phyloP scores from a whole-genome alignment of 2,888 invertebrate species.

The Platycheirus rosarum region DNA sequence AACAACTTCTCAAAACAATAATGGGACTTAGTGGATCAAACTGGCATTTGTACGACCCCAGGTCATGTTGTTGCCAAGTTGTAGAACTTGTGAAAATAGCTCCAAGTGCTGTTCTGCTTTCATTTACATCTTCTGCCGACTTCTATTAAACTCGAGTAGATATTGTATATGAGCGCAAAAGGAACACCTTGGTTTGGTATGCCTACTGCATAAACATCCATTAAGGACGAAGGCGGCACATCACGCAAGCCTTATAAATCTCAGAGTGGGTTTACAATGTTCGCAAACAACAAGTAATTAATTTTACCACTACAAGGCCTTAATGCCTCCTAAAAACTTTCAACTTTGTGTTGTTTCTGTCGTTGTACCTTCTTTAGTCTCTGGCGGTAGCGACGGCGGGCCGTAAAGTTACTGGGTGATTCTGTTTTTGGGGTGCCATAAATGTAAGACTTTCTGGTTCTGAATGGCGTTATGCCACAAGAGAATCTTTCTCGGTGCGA shows the following conservation, averaged over 20 bases:
- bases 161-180: slow-evolving; percentile 51
- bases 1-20: slow-evolving; percentile 46
- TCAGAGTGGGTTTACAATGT: slow-evolving; percentile 81
- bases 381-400: slow-evolving; percentile 18
- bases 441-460: slow-evolving; percentile 55
- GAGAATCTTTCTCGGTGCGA: slow-evolving; percentile 44
- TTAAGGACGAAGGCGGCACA: slow-evolving; percentile 78
- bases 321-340: slow-evolving; percentile 82
- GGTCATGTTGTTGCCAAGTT: slow-evolving; percentile 73
- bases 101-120: slow-evolving; percentile 67
- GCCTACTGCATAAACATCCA: slow-evolving; percentile 74
- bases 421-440: slow-evolving; percentile 62
- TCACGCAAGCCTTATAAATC: slow-evolving; percentile 82
- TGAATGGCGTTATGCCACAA: slow-evolving; percentile 63
- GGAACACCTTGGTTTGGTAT: slow-evolving; percentile 68
- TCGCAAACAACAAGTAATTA: slow-evolving; percentile 82
- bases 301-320: slow-evolving; percentile 83
- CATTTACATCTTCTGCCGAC: slow-evolving; percentile 49
- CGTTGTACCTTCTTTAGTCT: slow-evolving; percentile 3
- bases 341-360: slow-evolving; percentile 77
- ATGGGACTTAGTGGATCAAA: slow-evolving; percentile 59
- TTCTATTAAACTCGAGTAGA: slow-evolving; percentile 27
- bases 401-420: slow-evolving; percentile 35
- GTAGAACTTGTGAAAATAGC: slow-evolving; percentile 73
- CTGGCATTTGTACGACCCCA: slow-evolving; percentile 58